These are phyloP conservation scores for Mobula hypostoma DNA, from an alignment of 2,113 vertebrate genomes.

Conservation along the genomic window DNA sequence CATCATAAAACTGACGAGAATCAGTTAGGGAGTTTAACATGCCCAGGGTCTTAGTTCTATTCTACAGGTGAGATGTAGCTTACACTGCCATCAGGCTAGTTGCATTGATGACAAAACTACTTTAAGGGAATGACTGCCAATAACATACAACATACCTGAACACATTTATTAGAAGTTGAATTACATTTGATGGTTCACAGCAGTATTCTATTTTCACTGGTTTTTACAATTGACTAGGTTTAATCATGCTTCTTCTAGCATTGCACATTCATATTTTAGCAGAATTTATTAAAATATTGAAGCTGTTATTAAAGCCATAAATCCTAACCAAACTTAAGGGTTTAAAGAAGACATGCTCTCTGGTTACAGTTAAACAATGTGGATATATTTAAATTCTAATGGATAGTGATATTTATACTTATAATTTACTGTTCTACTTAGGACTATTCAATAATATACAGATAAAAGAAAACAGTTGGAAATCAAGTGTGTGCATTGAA, in stretches of 20 bases:
- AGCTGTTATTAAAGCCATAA: constrained; percentile 44
- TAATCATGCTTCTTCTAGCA: not conserved
- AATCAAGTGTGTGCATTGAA: constrained; percentile 41
- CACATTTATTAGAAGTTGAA: constrained; percentile 37
- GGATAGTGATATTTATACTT: constrained; percentile 44
- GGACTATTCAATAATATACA: constrained; percentile 47
- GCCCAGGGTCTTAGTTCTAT: constrained; percentile 23
- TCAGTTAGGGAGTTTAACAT: not conserved
- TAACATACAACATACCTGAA: constrained; percentile 27
- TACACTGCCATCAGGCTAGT: constrained; percentile 32
- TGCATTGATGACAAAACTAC: constrained; percentile 27
- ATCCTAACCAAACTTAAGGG: constrained; percentile 40
- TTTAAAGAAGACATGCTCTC: constrained; percentile 42
- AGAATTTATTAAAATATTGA: constrained; percentile 40
- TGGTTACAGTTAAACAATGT: constrained; percentile 43
- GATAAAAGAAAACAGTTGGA: constrained; percentile 40
- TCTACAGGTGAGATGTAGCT: constrained; percentile 33
- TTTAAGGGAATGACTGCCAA: constrained; percentile 24
- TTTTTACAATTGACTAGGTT: constrained; percentile 34
- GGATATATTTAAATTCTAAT: constrained; percentile 43
- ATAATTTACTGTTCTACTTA: constrained; percentile 49
- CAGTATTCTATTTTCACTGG: constrained; percentile 23
- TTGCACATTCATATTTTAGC: constrained; percentile 36
- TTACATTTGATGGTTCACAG: constrained; percentile 34
- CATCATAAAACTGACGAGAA: constrained; percentile 6